phyloP scores from a whole-genome alignment of 1,140 invertebrate species.

The silkworm (Bombyx mori) region DNA sequence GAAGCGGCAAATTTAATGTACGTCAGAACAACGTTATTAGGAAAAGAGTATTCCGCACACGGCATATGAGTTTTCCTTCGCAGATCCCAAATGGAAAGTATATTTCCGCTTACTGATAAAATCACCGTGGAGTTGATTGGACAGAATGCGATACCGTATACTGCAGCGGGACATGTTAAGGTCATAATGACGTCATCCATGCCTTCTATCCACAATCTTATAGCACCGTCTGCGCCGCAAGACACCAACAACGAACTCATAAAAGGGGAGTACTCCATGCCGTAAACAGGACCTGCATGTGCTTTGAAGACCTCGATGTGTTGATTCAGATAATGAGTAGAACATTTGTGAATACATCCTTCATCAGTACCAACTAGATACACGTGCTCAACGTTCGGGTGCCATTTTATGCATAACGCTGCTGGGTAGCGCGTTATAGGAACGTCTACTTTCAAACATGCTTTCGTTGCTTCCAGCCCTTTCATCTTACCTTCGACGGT shows the following conservation, averaged over 20 bases:
- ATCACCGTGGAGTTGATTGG: slow-evolving; percentile 87
- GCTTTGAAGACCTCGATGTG: slow-evolving; percentile 81
- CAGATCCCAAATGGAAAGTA: slow-evolving; percentile 82
- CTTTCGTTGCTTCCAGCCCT: slow-evolving; percentile 66
- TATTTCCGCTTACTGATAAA: slow-evolving; percentile 80
- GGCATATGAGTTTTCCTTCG: slow-evolving; percentile 76
- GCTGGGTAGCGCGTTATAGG: slow-evolving; percentile 73
- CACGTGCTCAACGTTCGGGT: slow-evolving; percentile 75
- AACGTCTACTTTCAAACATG: slow-evolving; percentile 64
- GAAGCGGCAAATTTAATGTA: slow-evolving; percentile 74
- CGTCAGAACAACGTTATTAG: slow-evolving; percentile 53
- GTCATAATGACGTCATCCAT: slow-evolving; percentile 77
- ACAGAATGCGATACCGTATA: slow-evolving; percentile 82
- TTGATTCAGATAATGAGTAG: slow-evolving; percentile 75
- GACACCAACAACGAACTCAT: slow-evolving; percentile 83
- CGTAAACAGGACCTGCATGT: slow-evolving; percentile 85
- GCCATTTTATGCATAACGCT: slow-evolving; percentile 75
- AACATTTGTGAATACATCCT: slow-evolving; percentile 85
- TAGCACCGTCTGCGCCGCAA: slow-evolving; percentile 87
- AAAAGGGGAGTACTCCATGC: slow-evolving; percentile 84
- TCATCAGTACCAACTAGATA: slow-evolving; percentile 89
- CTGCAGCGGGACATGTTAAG: slow-evolving; percentile 71
- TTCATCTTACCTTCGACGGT: slow-evolving; percentile 75
- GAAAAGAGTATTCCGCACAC: slow-evolving; percentile 71
- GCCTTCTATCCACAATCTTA: slow-evolving; percentile 82